These are phyloP conservation scores for Morbakka virulenta DNA, from an alignment of 30 jellyfish, hydroid and myxozoan genomes.

Conservation along the genomic window DNA sequence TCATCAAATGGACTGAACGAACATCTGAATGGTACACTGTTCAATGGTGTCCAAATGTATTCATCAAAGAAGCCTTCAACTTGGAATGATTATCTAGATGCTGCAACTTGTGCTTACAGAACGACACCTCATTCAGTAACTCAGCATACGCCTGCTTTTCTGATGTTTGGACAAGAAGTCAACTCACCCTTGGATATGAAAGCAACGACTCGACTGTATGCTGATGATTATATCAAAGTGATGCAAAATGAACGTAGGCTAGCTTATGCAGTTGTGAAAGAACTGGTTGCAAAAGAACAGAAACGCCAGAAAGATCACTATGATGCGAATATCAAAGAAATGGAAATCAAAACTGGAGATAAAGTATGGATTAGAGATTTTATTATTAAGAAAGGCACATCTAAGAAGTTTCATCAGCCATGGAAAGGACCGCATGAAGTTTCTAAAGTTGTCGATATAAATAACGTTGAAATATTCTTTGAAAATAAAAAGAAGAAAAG, in stretches of 20 bases:
- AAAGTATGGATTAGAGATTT: conserved; percentile 29
- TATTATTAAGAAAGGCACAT: conserved; percentile 26
- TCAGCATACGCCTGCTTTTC: neutral
- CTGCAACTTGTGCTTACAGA: neutral
- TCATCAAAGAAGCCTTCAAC: neutral
- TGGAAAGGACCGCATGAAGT: conserved; percentile 44
- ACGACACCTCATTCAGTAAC: neutral
- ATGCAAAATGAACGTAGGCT: neutral
- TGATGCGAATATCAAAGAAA: neutral
- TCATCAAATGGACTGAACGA: neutral
- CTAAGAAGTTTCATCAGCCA: conserved; percentile 32
- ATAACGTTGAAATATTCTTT: conserved; percentile 6
- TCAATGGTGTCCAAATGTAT: neutral
- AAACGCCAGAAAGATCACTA: neutral
- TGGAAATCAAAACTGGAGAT: conserved; percentile 3
- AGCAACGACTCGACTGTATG: neutral
- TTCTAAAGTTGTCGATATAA: neutral
- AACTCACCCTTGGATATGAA: neutral
- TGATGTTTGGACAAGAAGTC: neutral
- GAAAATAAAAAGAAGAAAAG: conserved; percentile 12
- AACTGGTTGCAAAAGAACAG: too few species aligned
- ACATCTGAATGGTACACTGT: too few species aligned
- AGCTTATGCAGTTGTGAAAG: neutral
- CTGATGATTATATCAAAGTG: neutral
- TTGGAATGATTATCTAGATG: neutral